phyloP scores from a whole-genome alignment of 2,113 vertebrate species.

The Ceyx margarethae region DNA sequence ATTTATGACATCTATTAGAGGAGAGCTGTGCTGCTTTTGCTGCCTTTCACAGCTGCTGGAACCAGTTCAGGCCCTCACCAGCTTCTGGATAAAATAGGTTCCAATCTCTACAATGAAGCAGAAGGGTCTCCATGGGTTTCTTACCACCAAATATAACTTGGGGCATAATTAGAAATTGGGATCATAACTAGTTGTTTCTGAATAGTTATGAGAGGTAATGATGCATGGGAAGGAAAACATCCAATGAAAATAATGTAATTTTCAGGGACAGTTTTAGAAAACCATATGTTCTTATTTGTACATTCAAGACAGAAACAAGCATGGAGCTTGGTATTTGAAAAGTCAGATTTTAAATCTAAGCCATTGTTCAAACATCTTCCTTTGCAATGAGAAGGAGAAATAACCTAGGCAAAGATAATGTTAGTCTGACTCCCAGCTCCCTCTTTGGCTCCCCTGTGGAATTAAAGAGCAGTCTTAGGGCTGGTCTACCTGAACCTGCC shows the following conservation, averaged over 20 bases:
- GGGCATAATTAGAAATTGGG: not conserved
- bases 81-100: not conserved
- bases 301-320: not conserved
- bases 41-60: not conserved
- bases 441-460: not conserved
- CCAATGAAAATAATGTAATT: not conserved
- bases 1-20: not conserved
- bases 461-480: not conserved
- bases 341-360: not conserved
- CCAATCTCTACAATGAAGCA: not conserved
- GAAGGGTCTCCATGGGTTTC: not conserved
- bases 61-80: not conserved
- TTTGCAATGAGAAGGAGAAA: not conserved
- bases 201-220: not conserved
- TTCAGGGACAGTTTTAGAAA: not conserved
- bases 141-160: not conserved
- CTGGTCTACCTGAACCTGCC: not conserved
- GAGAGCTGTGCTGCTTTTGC: not conserved
- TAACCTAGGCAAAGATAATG: not conserved
- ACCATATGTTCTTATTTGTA: not conserved
- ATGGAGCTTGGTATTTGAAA: not conserved
- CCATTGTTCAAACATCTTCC: not conserved
- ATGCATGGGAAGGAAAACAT: not conserved
- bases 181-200: not conserved
- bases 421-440: not conserved